These are phyloP conservation scores for Hemichromis elongatus DNA, from an alignment of 2,113 vertebrate species.

Conservation along the genomic window DNA sequence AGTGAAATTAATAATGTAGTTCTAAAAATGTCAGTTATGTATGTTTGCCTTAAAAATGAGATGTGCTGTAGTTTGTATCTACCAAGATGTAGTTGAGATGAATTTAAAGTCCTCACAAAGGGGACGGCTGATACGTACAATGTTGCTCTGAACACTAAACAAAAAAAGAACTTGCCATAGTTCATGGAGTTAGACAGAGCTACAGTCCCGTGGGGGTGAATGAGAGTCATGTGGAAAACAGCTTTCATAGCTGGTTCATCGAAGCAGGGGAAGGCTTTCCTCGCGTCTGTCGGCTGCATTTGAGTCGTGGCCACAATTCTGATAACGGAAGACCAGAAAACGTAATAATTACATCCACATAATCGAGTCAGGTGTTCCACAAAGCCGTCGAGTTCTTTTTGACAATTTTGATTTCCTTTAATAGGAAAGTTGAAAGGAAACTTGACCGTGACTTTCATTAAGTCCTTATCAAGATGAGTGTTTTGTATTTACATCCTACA, in stretches of 20 bases:
- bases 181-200: slow-evolving; percentile 84
- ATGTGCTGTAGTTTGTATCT: accelerated
- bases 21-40: accelerated
- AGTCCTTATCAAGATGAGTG: neutral
- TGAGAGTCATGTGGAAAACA: slow-evolving; percentile 77
- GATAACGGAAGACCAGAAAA: neutral
- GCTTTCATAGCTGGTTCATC: slow-evolving; percentile 94
- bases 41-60: neutral
- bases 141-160: neutral
- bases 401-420: neutral
- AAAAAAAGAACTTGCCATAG: slow-evolving; percentile 9
- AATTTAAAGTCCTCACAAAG: neutral
- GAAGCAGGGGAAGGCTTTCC: slow-evolving; percentile 93
- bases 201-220: slow-evolving; percentile 38
- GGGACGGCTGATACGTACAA: accelerated
- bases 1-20: accelerated
- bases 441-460: neutral
- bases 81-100: neutral
- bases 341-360: neutral
- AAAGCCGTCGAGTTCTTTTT: neutral
- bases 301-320: slow-evolving; percentile 90
- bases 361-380: neutral
- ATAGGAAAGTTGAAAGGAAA: neutral
- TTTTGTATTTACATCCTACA: neutral
- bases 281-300: slow-evolving; percentile 85